Percentiles rank a stretch among this genome's conserved stretches.
phyloP scores from a whole-genome alignment of 2,113 vertebrate genomes.

The Litocranius walleri region DNA sequence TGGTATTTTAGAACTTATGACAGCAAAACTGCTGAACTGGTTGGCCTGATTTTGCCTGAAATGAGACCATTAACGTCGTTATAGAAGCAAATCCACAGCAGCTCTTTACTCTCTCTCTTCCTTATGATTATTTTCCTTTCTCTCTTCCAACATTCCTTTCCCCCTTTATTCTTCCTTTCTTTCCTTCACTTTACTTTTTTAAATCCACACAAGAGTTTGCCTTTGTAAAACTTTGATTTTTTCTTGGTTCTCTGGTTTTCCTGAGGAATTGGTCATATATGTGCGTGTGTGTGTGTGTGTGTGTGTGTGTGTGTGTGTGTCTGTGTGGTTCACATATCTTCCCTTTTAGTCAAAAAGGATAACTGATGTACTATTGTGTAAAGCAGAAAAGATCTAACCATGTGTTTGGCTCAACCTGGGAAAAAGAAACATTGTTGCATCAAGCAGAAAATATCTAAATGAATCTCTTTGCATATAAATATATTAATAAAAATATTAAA shows the following conservation, averaged over 20 bases:
- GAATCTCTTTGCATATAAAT: not conserved
- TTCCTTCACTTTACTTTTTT: not conserved
- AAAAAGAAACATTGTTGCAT: not conserved
- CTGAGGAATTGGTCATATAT: not conserved
- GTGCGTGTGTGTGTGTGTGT: not conserved
- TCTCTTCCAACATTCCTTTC: not conserved
- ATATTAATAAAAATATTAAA: not conserved
- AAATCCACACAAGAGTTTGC: not conserved
- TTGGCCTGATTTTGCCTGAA: not conserved
- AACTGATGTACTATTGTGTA: not conserved
- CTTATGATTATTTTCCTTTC: not conserved
- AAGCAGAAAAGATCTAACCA: not conserved
- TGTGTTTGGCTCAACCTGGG: not conserved
- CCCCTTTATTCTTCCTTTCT: not conserved
- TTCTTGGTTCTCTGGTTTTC: not conserved
- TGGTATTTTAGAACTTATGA: not conserved
- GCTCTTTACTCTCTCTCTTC: not conserved
- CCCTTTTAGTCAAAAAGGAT: not conserved
- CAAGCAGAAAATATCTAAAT: not conserved
- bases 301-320: not conserved
- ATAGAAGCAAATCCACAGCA: not conserved
- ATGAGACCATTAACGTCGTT: not conserved
- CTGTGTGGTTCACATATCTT: not conserved
- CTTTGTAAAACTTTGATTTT: not conserved
- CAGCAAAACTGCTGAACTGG: not conserved